These are phyloP conservation scores for Chelonus insularis DNA, from an alignment of 1,140 invertebrate species.

Conservation along the genomic window DNA sequence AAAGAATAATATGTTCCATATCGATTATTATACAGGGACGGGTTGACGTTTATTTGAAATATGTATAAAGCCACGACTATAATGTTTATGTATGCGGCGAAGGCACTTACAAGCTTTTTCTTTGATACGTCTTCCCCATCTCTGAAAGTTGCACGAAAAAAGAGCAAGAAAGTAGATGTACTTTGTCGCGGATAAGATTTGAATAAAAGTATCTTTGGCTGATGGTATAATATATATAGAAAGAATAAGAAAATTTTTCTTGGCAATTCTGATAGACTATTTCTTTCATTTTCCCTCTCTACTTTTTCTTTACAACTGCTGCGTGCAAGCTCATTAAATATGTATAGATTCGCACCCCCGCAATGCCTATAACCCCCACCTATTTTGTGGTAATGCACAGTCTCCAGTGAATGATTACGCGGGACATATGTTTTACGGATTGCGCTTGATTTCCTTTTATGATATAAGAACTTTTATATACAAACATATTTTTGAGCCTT, in stretches of 20 bases:
- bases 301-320: slow-evolving; percentile 43
- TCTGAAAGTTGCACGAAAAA: background rate
- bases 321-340: slow-evolving; percentile 53
- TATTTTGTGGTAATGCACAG: slow-evolving; percentile 17
- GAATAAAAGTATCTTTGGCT: slow-evolving; percentile 47
- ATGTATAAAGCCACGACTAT: slow-evolving; percentile 45
- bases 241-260: slow-evolving; percentile 11
- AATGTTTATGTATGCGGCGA: slow-evolving; percentile 52
- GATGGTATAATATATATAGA: background rate
- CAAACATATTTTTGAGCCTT: no score
- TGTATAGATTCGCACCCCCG: slow-evolving; percentile 47
- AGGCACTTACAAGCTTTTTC: slow-evolving; percentile 49
- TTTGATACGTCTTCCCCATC: slow-evolving; percentile 44
- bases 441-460: slow-evolving; percentile 10
- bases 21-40: background rate
- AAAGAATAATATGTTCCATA: background rate
- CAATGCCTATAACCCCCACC: slow-evolving; percentile 15
- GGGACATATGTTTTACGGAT: slow-evolving; percentile 33
- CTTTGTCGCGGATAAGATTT: slow-evolving; percentile 44
- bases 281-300: slow-evolving; percentile 11
- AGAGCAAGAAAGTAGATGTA: slow-evolving; percentile 11
- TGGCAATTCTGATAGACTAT: background rate
- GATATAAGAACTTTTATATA: background rate
- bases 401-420: slow-evolving; percentile 35
- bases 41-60: slow-evolving; percentile 40